Evolutionary conservation across 2,797 vertebrate genomes (phyloP), one percentile per base, ranked within the genome.

Genomic region (Clarias platycephalus): DNA sequence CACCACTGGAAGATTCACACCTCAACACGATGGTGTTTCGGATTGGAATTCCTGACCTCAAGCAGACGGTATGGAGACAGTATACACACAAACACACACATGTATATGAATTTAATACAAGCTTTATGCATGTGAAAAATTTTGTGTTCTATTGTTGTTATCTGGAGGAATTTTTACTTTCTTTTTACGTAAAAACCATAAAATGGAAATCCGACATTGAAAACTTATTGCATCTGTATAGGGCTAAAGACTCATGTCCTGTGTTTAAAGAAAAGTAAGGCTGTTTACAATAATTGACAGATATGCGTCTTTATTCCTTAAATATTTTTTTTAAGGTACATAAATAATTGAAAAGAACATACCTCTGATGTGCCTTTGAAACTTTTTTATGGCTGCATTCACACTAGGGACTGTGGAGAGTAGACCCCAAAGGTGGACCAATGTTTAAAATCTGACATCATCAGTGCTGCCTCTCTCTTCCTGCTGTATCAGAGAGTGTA

Each of bases 1-100:
- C 93, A 0, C 95, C 95, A 5, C 91, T 95, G 5, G 97, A 97
- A 84, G 96, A 98, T 89, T 87, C 94, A 9, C 95, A 94, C 87
- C 93, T 96, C 88, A 96, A 96, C 91, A 96, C 96, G 93, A 96
- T 97, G 94, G 96, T 98, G 89, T 97, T 98, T 90, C 95, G 97
- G 83, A 95, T 98, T 18, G 97, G 97, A 67, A 97, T 98, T 87
- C 97, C 97, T 0, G 97, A 98, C 93, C 95, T 98, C 92, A 97
- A 97, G 88, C 97, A 98, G 93, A 98, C 97, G 90, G 97, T 98
- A 67, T 26, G 66, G 37, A 44, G 44, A 44, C 44, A 44, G 44
- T 58, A 28, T n/a, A 86, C 84, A 87, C 77, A 85, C 79, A 74
- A 87, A 87, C 75, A 80, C 37, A 13, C 87, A 90, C 82, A 75